Evolutionary conservation across 2,888 invertebrate species (phyloP).

Genomic region (Drosophila infuscata): DNA sequence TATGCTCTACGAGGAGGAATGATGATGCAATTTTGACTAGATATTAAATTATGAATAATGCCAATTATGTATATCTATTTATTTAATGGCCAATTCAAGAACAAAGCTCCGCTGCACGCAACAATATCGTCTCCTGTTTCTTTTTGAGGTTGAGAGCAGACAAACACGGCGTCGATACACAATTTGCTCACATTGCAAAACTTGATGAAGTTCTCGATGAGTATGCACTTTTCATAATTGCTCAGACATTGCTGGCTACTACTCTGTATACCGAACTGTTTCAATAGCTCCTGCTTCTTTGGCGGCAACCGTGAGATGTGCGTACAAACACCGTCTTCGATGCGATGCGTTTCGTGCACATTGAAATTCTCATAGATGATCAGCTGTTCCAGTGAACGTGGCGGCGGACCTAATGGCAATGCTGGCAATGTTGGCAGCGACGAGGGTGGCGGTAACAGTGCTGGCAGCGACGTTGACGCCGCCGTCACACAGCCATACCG

Average conservation of each 20-base stretch:
- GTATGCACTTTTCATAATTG: slow-evolving; percentile 85
- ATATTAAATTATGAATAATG: slow-evolving; percentile 35
- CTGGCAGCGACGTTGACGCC: slow-evolving; percentile 29
- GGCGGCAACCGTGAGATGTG: slow-evolving; percentile 85
- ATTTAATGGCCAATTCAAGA: slow-evolving; percentile 67
- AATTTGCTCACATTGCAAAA: slow-evolving; percentile 85
- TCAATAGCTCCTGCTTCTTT: slow-evolving; percentile 85
- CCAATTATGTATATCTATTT: slow-evolving; percentile 42
- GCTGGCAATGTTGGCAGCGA: slow-evolving; percentile 41
- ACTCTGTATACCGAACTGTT: slow-evolving; percentile 86
- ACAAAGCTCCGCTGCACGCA: slow-evolving; percentile 69
- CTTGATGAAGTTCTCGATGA: slow-evolving; percentile 85
- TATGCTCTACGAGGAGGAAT: slow-evolving; percentile 53
- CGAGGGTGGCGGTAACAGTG: slow-evolving; percentile 46
- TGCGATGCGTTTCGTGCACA: slow-evolving; percentile 84
- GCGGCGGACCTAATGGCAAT: slow-evolving; percentile 69
- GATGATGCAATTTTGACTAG: slow-evolving; percentile 65
- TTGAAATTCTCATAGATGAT: slow-evolving; percentile 84
- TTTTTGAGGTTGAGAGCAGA: slow-evolving; percentile 12
- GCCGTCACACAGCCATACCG: slow-evolving; percentile 61
- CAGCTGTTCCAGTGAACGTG: slow-evolving; percentile 82
- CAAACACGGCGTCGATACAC: slow-evolving; percentile 50
- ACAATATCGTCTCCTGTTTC: slow-evolving; percentile 32
- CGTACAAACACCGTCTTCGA: slow-evolving; percentile 84
- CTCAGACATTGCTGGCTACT: slow-evolving; percentile 84